Evolutionary conservation across 2,888 invertebrate genomes (phyloP), one percentile per base, ranked within the genome.

Genomic region (Yponomeuta cagnagella): DNA sequence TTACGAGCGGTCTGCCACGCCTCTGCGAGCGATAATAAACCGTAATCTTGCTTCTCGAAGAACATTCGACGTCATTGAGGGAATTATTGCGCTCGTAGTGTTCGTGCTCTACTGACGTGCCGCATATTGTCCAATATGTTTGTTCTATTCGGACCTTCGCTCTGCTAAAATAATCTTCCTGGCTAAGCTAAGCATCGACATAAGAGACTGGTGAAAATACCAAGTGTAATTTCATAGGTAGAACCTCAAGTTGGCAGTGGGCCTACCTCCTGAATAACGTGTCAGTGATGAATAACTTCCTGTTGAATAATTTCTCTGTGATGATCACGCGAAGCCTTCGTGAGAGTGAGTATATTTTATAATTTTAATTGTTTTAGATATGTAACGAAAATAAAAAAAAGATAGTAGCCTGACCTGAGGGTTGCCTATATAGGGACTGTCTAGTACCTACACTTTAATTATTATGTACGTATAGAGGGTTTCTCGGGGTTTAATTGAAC

Each of bases 231-330:
- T 72, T 68, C 72, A 73, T 75, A 73, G 70, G 48, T 72, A 69
- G 66, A 65, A 30, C 33, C 15, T 30, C 63, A 64, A 33, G 23
- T 70, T 65, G 58, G 43, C 43, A 43, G 43, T 8, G 43, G 43
- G 43, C 43, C 90, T 90, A 90, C 73, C 85, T 89, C 76, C 74
- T 91, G 52, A 91, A 90, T 75, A 91, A 90, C 73, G 90, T 91
- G 73, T 85, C 86, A 43, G 90, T 90, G 73, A 85, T 86, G 6
- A 82, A 43, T 43, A 91, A 90, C 90, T 90, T 90, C 73, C 85
- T 89, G 76, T 74, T 86, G 6, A 82, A 43, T 75, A 91, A 90
- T 73, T 90, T 91, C 73, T 85, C 86, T 43, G 90, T 90, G 73
- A 85, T 86, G 6, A 82, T 91, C 69, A 87, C 87, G 6, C 88